phyloP scores from a whole-genome alignment of 2,888 invertebrate genomes.

The Melanargia galathea region DNA sequence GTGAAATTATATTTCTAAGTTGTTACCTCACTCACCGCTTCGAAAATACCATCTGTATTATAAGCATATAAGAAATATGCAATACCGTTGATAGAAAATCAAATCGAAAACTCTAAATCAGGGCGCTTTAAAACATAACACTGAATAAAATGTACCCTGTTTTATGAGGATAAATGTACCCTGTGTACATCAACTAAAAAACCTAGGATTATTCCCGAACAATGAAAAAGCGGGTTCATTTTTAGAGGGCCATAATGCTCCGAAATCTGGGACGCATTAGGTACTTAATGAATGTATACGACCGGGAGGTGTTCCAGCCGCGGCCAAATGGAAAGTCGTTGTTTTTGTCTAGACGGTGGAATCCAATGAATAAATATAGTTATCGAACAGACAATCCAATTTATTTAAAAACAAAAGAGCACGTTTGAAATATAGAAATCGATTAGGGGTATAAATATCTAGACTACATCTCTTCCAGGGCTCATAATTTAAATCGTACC shows the following conservation, averaged over 20 bases:
- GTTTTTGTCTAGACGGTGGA: conserved; percentile 35
- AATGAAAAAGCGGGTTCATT: conserved; percentile 30
- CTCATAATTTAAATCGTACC: too few species aligned
- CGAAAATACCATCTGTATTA: too few species aligned
- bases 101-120: neutral
- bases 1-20: too few species aligned
- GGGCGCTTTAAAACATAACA: neutral
- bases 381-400: conserved; percentile 7
- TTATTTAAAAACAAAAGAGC: neutral
- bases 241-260: conserved; percentile 26
- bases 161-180: conserved; percentile 9
- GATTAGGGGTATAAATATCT: neutral
- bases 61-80: too few species aligned
- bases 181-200: conserved; percentile 7
- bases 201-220: conserved; percentile 20
- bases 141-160: too few species aligned
- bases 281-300: conserved; percentile 38
- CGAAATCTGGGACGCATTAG: conserved; percentile 38
- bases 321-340: conserved; percentile 34
- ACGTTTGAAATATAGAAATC: neutral
- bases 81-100: too few species aligned
- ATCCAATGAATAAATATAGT: conserved; percentile 28
- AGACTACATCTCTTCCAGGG: too few species aligned
- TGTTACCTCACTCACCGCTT: too few species aligned
- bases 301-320: conserved; percentile 34